Base-by-base conservation (phyloP, 2,888 invertebrate genomes). In the Acrobasis consociella region DNA sequence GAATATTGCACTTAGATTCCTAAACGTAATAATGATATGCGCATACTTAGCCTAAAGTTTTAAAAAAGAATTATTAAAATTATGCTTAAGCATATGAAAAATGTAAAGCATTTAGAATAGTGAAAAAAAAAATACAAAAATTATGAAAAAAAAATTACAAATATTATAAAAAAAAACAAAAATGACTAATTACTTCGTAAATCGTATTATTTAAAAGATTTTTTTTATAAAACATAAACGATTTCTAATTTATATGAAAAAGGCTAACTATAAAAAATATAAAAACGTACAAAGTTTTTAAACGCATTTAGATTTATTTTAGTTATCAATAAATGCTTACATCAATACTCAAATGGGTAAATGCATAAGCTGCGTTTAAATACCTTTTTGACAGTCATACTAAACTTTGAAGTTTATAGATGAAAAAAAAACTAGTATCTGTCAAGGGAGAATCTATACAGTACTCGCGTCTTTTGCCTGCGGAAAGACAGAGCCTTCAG, bases 1-100 rank as follows among this genome's bases (percentile, higher is more conserved):
- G 70, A 74, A 86, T 90, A 90, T 89, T 89, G 89, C 89, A 90
- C 90, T 82, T 72, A 74, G 68, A 69, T 63, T 62, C 73, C 76
- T 78, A 77, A 79, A 78, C 69, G 39, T 56, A 74, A 72, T 80
- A 80, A 81, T 87, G 88, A 89, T 89, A 89, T 88, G 89, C 86
- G 72, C 78, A 73, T 72, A 72, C 77, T 76, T 85, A 85, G 67
- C 73, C 82, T 85, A 83, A 72, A 64, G 63, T 63, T 64, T 65
- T 67, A 58, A 49, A 49, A 50, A 38, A 49, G 0, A 58, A 13
- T 8, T 37, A 31, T 8, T 49, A 8, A 38, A 49, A 58, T 49
- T 13, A 58, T 58, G 31, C 58, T 49, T 58, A n/a, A 49, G 49
- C 15, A 58, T 49, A 58, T 60, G 53, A 61, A 55, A 66, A 62